Evolutionary conservation across 1,140 invertebrate species (phyloP).

Genomic region (Drosophila subpulchrella): DNA sequence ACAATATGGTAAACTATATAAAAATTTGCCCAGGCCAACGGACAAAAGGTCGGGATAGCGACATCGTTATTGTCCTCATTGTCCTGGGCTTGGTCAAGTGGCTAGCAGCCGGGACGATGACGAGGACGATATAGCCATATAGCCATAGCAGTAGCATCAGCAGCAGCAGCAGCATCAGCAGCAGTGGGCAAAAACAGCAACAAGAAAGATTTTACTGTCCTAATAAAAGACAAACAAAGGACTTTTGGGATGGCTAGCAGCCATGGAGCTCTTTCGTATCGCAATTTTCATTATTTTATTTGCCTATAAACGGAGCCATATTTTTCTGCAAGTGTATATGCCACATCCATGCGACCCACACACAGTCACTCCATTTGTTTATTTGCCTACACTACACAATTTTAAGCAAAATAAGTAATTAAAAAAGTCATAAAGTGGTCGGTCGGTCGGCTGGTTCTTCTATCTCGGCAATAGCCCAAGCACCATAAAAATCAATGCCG

Average conservation of each 20-base stretch:
- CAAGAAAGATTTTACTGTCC: conserved; percentile 81
- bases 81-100: conserved; percentile 73
- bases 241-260: conserved; percentile 54
- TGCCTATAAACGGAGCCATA: conserved; percentile 82
- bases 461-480: conserved; percentile 32
- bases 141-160: conserved; percentile 6
- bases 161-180: conserved; percentile 26
- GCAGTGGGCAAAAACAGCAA: conserved; percentile 45
- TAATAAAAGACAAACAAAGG: conserved; percentile 83
- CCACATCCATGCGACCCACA: conserved; percentile 7
- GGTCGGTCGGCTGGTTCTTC: conserved; percentile 18
- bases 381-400: conserved; percentile 70
- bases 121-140: conserved; percentile 22
- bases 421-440: conserved; percentile 75
- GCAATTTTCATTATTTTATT: conserved; percentile 84
- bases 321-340: conserved; percentile 70
- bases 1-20: conserved; percentile 82
- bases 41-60: conserved; percentile 77
- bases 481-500: conserved; percentile 78
- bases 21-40: conserved; percentile 66
- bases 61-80: conserved; percentile 79
- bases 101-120: conserved; percentile 48
- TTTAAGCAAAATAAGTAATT: conserved; percentile 81
- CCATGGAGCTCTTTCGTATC: conserved; percentile 64
- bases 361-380: conserved; percentile 58